Base-by-base conservation (phyloP, 2,113 vertebrate genomes). In the Australoheros scitulus region DNA sequence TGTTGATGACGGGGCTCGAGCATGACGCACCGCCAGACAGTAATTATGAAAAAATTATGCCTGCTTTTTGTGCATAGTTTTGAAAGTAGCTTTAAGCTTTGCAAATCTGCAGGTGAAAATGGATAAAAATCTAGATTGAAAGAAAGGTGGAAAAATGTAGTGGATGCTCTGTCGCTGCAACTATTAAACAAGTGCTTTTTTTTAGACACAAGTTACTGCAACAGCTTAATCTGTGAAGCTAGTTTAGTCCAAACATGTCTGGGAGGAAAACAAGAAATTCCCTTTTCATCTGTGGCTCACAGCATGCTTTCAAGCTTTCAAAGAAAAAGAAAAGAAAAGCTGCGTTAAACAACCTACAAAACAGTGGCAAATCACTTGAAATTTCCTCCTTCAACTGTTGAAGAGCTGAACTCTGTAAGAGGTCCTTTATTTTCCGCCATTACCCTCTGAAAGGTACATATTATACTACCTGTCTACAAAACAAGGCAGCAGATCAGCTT, bases 361-460 rank as follows among this genome's bases (percentile, higher is more conserved):
- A 85, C 24, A 70, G 64, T 59, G 34, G 77, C 11, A 87, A 88
- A 82, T 68, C 56, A 80, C 57, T 82, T 65, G 29, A 90, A 84
- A 83, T 86, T 55, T 84, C 68, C 74, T 82, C 36, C 34, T 38
- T 86, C 80, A 78, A 10, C 29, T 76, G 76, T 58, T 85, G 61
- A 88, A 61, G 61, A 83, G 63, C 77, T 64, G 82, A 86, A 82
- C 36, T 87, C 77, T 14, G 11, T 43, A 64, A 87, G 59, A 82
- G 57, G 59, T 75, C 75, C 81, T 85, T 83, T 83, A 83, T 92
- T 91, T 88, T 89, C 75, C 13, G 6, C 68, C 61, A 82, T 92
- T 89, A 84, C 58, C 56, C 50, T 79, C 70, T 90, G 81, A 91
- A 92, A 89, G 76, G 82, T 84, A n/a, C 77, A 85, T 65, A 83